Evolutionary conservation across 2,888 invertebrate genomes (phyloP), one percentile per base, ranked within the genome.

Genomic region (Morpho deidamia): DNA sequence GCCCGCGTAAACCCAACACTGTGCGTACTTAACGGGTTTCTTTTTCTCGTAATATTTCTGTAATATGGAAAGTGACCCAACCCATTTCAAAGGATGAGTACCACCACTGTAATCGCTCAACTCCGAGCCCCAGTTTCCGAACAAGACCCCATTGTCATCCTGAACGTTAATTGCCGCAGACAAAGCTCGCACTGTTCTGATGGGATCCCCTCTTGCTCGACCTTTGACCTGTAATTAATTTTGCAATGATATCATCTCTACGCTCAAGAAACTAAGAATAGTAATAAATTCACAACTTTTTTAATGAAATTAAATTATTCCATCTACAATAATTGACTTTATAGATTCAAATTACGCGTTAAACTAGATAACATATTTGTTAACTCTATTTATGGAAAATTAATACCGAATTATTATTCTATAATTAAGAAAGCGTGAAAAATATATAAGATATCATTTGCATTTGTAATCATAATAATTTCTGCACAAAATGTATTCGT

Each of bases 1-100:
- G 0, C 97, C 98, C 2, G 97, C 94, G 72, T 97, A 98, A 5
- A 97, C 96, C 97, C 97, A 98, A 73, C 98, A 98, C 69, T 98
- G 98, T 0, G 97, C 98, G 74, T 95, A 99, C 78, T 96, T 97
- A 0, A 98, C 96, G 0, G 97, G 95, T 65, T 94, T 95, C 71
- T 95, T 95, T 51, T 93, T 95, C 63, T 93, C 93, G 70, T 93
- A 94, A 81, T 94, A 98, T 71, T 95, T 92, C 74, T 97, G 96
- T 10, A 98, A 78, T 61, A 98, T 98, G 60, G 94, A 93, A 62
- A 94, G 91, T 37, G 97, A 97, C 0, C 97, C 97, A 14, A 95
- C 88, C 98, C 98, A 99, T 69, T 95, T 94, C 0, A 96, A 94
- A 0, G 98, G 98, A 11, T 96, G 92, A 0, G 93, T 94, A 10